Conservation (phyloP, 2,113 vertebrate species). For the Ptilonorhynchus violaceus region DNA sequence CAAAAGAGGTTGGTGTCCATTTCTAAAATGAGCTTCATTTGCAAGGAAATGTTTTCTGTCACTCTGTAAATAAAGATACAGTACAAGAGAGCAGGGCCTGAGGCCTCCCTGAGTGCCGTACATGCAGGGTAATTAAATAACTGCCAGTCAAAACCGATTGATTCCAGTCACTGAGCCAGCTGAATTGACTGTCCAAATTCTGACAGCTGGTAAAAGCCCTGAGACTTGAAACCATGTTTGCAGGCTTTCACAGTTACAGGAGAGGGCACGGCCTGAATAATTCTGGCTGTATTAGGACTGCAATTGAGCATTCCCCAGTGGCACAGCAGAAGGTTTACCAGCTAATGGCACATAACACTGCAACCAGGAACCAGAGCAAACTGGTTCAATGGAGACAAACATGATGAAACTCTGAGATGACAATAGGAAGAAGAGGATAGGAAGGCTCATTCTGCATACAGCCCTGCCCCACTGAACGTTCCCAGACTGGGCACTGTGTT, state of each 20-base stretch:
- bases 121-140: constrained; percentile 9
- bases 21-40: constrained; percentile 25
- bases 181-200: constrained; percentile 23
- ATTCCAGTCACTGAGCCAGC: constrained; percentile 24
- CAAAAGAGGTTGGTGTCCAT: constrained; percentile 85
- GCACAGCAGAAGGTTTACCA: neutral
- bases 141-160: constrained; percentile 16
- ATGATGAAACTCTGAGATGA: neutral
- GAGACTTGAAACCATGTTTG: neutral
- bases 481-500: neutral
- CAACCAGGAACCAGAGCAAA: neutral
- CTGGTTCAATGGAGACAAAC: neutral
- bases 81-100: neutral
- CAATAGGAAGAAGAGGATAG: neutral
- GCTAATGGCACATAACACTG: neutral
- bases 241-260: constrained; percentile 2
- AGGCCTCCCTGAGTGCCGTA: neutral
- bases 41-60: neutral
- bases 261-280: neutral
- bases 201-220: constrained; percentile 33
- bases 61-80: neutral
- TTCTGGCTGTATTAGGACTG: neutral
- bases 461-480: neutral
- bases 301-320: neutral
- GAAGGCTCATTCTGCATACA: neutral